Evolutionary conservation across 2,888 invertebrate genomes (phyloP).

Genomic region (Eumerus sabulonum): DNA sequence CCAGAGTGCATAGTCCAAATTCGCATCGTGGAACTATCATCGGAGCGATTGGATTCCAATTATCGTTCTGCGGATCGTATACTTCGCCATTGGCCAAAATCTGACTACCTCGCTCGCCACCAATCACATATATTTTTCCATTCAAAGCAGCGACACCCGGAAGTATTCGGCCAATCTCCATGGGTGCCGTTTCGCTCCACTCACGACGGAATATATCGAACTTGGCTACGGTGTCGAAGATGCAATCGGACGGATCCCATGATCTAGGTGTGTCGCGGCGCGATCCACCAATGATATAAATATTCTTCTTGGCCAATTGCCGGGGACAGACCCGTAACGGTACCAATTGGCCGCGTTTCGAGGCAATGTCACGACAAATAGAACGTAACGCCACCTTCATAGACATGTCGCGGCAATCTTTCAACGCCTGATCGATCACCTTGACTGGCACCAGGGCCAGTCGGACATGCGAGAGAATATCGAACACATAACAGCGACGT

Average conservation of each 20-base stretch:
- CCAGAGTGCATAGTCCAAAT: constrained; percentile 91
- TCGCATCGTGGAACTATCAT: constrained; percentile 93
- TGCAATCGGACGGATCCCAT: constrained; percentile 89
- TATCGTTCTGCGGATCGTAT: constrained; percentile 85
- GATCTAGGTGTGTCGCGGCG: constrained; percentile 87
- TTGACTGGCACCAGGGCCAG: constrained; percentile 90
- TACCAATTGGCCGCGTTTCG: constrained; percentile 88
- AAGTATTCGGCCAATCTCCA: constrained; percentile 91
- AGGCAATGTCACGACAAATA: constrained; percentile 87
- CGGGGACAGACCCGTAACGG: constrained; percentile 88
- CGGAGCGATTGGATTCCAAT: constrained; percentile 83
- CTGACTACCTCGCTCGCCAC: constrained; percentile 93
- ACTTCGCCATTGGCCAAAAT: constrained; percentile 93
- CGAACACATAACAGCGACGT: constrained; percentile 90
- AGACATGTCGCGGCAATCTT: constrained; percentile 89
- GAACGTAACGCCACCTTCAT: constrained; percentile 89
- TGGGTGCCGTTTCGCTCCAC: constrained; percentile 90
- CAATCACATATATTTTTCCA: constrained; percentile 93
- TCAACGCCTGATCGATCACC: constrained; percentile 87
- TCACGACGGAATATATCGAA: constrained; percentile 85
- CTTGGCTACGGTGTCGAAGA: constrained; percentile 90
- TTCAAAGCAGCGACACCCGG: constrained; percentile 92
- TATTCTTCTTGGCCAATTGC: constrained; percentile 90
- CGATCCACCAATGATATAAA: constrained; percentile 93
- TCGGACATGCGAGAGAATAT: constrained; percentile 89